Base-by-base conservation (phyloP, 2,888 invertebrate genomes). In the Habroteleia sp. region DNA sequence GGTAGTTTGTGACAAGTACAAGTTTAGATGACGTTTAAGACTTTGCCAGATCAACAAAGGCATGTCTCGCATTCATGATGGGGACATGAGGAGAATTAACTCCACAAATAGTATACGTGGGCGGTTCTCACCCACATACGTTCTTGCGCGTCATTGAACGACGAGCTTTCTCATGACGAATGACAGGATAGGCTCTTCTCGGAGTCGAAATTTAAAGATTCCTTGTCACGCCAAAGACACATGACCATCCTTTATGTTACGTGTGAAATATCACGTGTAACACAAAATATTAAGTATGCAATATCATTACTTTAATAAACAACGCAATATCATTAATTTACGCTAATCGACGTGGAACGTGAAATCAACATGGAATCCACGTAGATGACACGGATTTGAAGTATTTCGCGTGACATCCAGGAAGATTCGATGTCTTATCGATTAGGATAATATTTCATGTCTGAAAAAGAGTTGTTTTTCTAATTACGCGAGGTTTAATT, bases 31-130 rank as follows among this genome's bases (percentile, higher is more conserved):
- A 60, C 37, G 35, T 29, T 11, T 37, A 27, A 35, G 23, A 46
- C 44, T 29, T 31, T 46, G 83, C 80, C 81, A 81, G 79, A 80
- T 84, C 81, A 81, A 83, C 84, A 83, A 82, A 84, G 79, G 81
- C 83, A 83, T 83, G 82, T 80, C 81, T 84, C 78, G 83, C 84
- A 84, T 83, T 82, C 81, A 80, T 69, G 27, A n/a, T n/a, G 39
- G 20, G 29, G 62, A 81, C 83, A 81, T 82, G 82, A 83, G 77
- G 78, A 78, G 82, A 80, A 83, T 85, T 84, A 84, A 85, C 77
- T 84, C 81, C 79, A 77, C 80, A 84, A 85, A 85, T 84, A 85
- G 83, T 75, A 63, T 54, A 82, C 84, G 85, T 85, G 81, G 85
- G 85, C 74, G 75, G 42, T 46, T 16, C 48, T 54, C 62, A 62